Conservation (phyloP, 1,140 invertebrate genomes). For the Aphidius ervi region DNA sequence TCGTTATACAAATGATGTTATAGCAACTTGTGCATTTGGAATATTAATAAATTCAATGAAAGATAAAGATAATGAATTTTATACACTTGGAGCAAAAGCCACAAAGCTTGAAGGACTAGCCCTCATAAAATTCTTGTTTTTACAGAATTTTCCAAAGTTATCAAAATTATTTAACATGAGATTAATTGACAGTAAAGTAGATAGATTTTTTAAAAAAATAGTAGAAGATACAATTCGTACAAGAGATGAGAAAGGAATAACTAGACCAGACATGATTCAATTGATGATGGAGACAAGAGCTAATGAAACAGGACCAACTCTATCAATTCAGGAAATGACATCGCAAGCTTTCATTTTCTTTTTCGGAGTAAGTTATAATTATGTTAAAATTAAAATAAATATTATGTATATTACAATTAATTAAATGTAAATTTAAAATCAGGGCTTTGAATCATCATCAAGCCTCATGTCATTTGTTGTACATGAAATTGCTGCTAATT, state of each 20-base stretch:
- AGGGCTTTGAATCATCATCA: conserved; percentile 49
- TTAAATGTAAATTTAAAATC: too few relatives aligned
- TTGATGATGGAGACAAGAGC: conserved; percentile 7
- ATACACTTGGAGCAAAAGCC: not conserved
- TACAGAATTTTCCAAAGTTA: conserved; percentile 5
- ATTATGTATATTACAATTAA: too few relatives aligned
- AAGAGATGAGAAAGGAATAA: not conserved
- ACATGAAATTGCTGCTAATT: conserved; percentile 55
- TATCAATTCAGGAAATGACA: conserved; percentile 1
- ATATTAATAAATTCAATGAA: too few relatives aligned
- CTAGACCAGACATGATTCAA: not conserved
- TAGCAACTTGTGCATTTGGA: too few relatives aligned
- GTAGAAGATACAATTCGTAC: not conserved
- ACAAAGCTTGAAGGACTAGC: not conserved
- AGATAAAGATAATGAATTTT: conserved; percentile 10
- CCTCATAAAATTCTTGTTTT: not conserved
- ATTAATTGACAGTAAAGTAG: not conserved
- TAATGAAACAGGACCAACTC: not conserved
- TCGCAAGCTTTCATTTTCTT: conserved; percentile 7
- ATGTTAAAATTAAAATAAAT: too few relatives aligned
- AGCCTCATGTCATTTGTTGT: conserved; percentile 40
- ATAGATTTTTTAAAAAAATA: not conserved
- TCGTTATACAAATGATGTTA: not conserved
- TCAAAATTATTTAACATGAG: conserved; percentile 13
- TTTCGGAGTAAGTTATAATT: conserved; percentile 19